Conservation (phyloP, 1,140 invertebrate species). For the Megalonaias nervosa region DNA sequence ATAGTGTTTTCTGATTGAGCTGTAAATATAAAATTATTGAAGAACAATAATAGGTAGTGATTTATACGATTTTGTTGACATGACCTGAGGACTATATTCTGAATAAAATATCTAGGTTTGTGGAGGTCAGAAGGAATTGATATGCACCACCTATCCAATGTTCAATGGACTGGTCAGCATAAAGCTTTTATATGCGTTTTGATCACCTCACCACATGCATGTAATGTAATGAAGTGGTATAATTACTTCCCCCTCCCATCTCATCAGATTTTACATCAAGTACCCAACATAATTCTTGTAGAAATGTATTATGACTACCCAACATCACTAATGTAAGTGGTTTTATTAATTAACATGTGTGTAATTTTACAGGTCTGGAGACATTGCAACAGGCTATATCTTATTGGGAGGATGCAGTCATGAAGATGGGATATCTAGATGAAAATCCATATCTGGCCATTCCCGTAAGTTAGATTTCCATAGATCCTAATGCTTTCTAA, state of each 20-base stretch:
- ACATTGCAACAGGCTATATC: slow-evolving; percentile 27
- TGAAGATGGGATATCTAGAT: slow-evolving; percentile 39
- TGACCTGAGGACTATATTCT: no score
- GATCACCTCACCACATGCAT: background rate
- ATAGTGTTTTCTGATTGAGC: no score
- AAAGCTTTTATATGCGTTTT: background rate
- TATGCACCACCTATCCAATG: no score
- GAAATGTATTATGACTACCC: background rate
- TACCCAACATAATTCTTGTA: background rate
- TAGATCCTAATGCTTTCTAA: no score
- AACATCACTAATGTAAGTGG: no score
- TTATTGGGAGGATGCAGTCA: slow-evolving; percentile 39
- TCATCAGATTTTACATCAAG: background rate
- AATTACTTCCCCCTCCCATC: background rate
- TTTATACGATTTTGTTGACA: no score
- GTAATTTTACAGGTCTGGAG: slow-evolving; percentile 20
- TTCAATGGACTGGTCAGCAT: no score
- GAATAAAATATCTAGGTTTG: no score
- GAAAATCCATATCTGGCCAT: slow-evolving; percentile 27
- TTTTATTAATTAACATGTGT: background rate
- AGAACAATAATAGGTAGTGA: no score
- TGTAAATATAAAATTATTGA: no score
- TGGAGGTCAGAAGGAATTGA: no score
- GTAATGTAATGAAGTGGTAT: background rate
- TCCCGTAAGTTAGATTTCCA: slow-evolving; percentile 13